A percentile compares a stretch with the other conserved stretches of the same genome.
These are phyloP conservation scores for Pyrrhosoma nymphula DNA, from an alignment of 2,888 invertebrate genomes.

Conservation along the genomic window DNA sequence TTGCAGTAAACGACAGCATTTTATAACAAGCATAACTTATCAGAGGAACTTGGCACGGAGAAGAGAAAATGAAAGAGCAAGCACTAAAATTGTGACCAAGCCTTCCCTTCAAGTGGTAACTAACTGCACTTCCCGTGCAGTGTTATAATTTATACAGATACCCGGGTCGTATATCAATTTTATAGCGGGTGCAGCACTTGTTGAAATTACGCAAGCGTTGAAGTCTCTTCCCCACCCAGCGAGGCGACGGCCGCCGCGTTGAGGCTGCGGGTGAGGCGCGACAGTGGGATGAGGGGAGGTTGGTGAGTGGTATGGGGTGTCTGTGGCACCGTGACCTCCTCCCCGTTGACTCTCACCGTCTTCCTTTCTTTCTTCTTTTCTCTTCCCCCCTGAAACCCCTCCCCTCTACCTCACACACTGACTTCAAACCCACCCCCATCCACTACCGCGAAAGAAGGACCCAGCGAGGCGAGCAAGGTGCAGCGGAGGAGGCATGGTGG, in stretches of 20 bases:
- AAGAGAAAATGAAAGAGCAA: background rate
- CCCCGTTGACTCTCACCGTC: background rate
- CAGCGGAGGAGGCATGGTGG: background rate
- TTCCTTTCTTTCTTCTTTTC: background rate
- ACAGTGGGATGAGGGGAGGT: background rate
- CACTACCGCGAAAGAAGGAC: background rate
- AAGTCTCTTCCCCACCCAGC: background rate
- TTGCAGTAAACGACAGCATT: background rate
- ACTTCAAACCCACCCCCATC: background rate
- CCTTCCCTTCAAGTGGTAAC: background rate
- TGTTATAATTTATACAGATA: background rate
- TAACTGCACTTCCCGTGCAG: background rate
- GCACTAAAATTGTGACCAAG: background rate
- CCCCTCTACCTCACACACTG: background rate
- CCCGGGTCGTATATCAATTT: background rate
- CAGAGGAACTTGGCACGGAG: background rate
- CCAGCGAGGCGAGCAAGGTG: too few species aligned
- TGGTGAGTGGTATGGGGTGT: background rate
- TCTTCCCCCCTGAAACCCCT: too few species aligned
- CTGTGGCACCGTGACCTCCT: slow-evolving; percentile 35
- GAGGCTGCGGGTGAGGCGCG: background rate
- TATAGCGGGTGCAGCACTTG: background rate
- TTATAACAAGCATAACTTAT: background rate
- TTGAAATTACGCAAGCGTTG: background rate
- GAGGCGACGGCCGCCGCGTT: background rate